Evolutionary conservation across 23 tunicate species (phyloP), one percentile per base, ranked within the genome.

Genomic region (Pegea sp.): DNA sequence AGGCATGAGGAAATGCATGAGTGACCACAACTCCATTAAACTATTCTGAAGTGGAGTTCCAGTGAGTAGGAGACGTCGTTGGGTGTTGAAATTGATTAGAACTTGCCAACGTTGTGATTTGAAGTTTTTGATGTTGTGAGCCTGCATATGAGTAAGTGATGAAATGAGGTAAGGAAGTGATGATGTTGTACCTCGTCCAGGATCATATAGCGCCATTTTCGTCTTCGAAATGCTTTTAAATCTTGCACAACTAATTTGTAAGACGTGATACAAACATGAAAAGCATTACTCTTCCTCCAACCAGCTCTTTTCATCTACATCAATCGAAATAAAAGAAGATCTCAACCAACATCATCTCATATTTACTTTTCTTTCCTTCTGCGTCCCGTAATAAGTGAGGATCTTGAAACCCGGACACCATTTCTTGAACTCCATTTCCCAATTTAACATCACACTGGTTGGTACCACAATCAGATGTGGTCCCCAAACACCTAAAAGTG

Each of bases 351-450:
- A n/a, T n/a, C n/a, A n/a, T n/a, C n/a, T n/a, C n/a, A n/a, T n/a
- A 26, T 66, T 31, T 20, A 76, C 98, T 66, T 89, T 89, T 61
- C 98, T 44, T 42, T 89, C 98, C 54, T 89, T 89, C 34, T 76
- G 90, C 8, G 78, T 59, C 18, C 98, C 98, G 62, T 89, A 89
- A 48, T 89, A 89, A 18, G 98, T 76, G 22, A 89, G 58, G 20
- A 89, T 77, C 44, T 89, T 89, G 33, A 89, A 89, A 7, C 98
- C 98, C 4, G 98, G 98, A 62, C 73, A 74, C 98, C 98, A 89
- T 60, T 89, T 89, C 58, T 89, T 89, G 64, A 89, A 71, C 69
- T 89, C 98, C 88, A 89, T 76, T 34, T 89, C 98, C 98, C 98
- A 89, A 60, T 89, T 89, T 22, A 89, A 64, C 68, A 89, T 77